Conservation (phyloP, 2,113 vertebrate genomes). For the Catagonus wagneri region DNA sequence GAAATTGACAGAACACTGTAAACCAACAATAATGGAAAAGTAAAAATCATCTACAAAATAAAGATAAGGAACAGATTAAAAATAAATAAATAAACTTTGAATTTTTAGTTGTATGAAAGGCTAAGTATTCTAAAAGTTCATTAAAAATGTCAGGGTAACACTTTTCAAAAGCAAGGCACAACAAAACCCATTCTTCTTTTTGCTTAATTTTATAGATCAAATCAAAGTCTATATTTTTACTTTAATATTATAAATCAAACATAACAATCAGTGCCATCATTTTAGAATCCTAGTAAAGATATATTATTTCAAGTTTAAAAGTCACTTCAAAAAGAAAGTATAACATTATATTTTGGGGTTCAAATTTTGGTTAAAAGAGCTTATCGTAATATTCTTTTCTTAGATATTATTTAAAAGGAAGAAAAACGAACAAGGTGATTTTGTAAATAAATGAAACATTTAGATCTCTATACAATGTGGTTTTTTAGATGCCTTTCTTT, state of each 20-base stretch:
- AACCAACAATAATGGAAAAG: too few species aligned
- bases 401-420: neutral
- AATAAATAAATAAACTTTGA: neutral
- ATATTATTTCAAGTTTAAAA: neutral
- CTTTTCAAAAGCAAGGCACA: neutral
- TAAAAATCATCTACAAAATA: too few species aligned
- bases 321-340: neutral
- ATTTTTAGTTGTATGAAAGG: neutral
- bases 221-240: neutral
- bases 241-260: conserved; percentile 38
- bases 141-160: neutral
- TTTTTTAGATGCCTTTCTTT: neutral
- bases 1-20: too few species aligned
- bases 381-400: too few species aligned
- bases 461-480: neutral
- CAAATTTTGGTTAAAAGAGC: neutral
- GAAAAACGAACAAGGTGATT: neutral
- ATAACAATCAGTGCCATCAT: neutral
- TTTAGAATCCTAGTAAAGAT: neutral
- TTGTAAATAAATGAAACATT: neutral
- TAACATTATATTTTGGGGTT: neutral
- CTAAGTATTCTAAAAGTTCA: neutral
- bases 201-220: neutral
- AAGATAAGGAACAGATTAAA: too few species aligned
- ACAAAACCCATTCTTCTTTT: neutral